Evolutionary conservation across 2,888 invertebrate species (phyloP).

Genomic region (Scaeva pyrastri): DNA sequence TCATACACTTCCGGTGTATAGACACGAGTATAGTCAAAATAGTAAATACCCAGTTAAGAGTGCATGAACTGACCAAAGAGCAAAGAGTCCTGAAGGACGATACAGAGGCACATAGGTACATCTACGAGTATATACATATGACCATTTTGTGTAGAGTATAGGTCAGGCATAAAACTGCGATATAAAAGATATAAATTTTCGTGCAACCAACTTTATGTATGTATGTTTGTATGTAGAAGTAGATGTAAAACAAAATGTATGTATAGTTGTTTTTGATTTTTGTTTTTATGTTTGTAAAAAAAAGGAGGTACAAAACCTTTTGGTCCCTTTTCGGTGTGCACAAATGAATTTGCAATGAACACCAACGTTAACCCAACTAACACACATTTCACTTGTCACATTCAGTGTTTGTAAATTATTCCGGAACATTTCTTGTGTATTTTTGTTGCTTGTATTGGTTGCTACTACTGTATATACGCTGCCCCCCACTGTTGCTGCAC

Average conservation of each 20-base stretch:
- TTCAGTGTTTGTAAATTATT: constrained; percentile 74
- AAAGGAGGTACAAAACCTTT: neutral
- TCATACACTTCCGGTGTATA: constrained; percentile 64
- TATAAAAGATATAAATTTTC: constrained; percentile 62
- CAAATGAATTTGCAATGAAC: constrained; percentile 75
- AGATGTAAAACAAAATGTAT: neutral
- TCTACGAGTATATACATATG: neutral
- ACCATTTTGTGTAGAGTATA: constrained; percentile 38
- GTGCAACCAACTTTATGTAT: constrained; percentile 10
- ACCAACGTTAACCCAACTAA: constrained; percentile 73
- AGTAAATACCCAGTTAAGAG: constrained; percentile 8
- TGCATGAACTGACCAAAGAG: constrained; percentile 39
- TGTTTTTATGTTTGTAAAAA: constrained; percentile 3
- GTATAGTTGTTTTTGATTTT: constrained; percentile 31
- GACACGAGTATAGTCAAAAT: neutral
- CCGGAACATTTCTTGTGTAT: constrained; percentile 65
- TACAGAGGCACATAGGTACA: too few relatives aligned
- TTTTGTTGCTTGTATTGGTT: constrained; percentile 11
- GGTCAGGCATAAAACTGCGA: constrained; percentile 57
- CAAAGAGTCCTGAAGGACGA: constrained; percentile 4
- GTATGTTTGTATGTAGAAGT: neutral
- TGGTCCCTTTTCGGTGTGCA: constrained; percentile 35
- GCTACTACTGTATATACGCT: too few relatives aligned
- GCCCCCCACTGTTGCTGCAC: too few relatives aligned
- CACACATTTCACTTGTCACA: constrained; percentile 75